Conservation (phyloP, 1,140 invertebrate genomes). For the Pygmarrhopalites habei region DNA sequence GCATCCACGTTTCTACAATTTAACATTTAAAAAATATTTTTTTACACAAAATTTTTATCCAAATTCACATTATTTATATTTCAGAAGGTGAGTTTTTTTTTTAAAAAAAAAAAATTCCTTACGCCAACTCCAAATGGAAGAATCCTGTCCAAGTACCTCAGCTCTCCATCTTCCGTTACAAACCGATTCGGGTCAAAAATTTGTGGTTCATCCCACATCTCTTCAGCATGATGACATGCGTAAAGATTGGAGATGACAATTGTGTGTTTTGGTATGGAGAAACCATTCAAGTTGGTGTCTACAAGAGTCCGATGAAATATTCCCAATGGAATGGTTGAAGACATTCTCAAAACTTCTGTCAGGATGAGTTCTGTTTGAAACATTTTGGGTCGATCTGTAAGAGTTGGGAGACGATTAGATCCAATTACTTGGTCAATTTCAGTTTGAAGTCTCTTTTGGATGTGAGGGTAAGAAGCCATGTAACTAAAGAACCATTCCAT, state of each 20-base stretch:
- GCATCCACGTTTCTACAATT: too few species aligned
- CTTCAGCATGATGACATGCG: constrained; percentile 44
- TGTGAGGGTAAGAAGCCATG: not conserved
- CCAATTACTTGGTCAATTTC: not conserved
- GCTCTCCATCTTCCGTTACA: constrained; percentile 5
- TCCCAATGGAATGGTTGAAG: constrained; percentile 5
- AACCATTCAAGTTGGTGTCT: constrained; percentile 40
- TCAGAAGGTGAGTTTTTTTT: too few species aligned
- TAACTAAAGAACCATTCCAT: too few species aligned
- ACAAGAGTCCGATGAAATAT: constrained; percentile 15
- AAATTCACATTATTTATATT: too few species aligned
- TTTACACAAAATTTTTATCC: too few species aligned
- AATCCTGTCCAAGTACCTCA: too few species aligned
- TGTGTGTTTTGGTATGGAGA: constrained; percentile 42
- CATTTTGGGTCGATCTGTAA: constrained; percentile 12
- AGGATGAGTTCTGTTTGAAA: constrained; percentile 41
- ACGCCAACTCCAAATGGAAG: too few species aligned
- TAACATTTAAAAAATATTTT: too few species aligned
- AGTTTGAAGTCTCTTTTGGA: not conserved
- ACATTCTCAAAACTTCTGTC: constrained; percentile 44
- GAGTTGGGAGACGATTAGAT: not conserved
- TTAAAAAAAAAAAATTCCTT: too few species aligned
- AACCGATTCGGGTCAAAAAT: constrained; percentile 10
- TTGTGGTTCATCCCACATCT: constrained; percentile 43
- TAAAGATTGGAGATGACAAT: constrained; percentile 45